A percentile compares a stretch with the other conserved stretches of the same genome.
Conservation (phyloP, 2,113 vertebrate genomes). For the Oncorhynchus clarkii region DNA sequence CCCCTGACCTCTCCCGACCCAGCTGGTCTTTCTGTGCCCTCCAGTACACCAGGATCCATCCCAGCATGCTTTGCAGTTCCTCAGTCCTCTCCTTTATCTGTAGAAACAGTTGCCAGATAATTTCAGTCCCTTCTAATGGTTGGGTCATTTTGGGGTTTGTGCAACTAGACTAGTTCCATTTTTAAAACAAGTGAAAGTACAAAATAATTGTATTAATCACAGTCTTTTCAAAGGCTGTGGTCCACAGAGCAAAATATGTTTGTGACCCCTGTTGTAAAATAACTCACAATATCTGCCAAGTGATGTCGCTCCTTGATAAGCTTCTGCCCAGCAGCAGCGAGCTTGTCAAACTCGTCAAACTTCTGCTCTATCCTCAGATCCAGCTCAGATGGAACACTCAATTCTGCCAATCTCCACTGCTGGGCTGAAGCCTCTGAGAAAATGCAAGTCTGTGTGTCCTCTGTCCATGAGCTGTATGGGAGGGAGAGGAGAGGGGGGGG, state of each 20-base stretch:
- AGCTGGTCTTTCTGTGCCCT: slow-evolving; percentile 62
- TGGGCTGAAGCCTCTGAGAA: slow-evolving; percentile 57
- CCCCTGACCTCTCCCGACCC: slow-evolving; percentile 37
- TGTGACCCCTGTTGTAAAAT: not conserved
- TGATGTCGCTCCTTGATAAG: slow-evolving; percentile 67
- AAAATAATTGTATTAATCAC: no score
- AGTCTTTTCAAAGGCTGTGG: no score
- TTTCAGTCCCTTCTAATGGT: not conserved
- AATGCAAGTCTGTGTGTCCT: slow-evolving; percentile 67
- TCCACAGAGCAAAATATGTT: not conserved
- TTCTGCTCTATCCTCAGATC: slow-evolving; percentile 69
- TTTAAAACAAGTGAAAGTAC: no score
- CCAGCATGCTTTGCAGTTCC: slow-evolving; percentile 76
- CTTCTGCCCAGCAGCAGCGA: slow-evolving; percentile 61
- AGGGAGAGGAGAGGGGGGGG: not conserved
- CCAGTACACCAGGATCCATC: slow-evolving; percentile 74
- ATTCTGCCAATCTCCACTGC: not conserved
- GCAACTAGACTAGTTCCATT: not conserved
- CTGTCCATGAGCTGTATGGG: slow-evolving; percentile 71
- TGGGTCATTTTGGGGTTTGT: not conserved
- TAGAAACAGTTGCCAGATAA: not conserved
- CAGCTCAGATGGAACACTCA: slow-evolving; percentile 54
- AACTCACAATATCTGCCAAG: slow-evolving; percentile 66
- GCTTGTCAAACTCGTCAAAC: slow-evolving; percentile 64
- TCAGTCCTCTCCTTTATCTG: slow-evolving; percentile 76